Evolutionary conservation across 2,797 vertebrate species (phyloP), one percentile per base, ranked within the genome.

Genomic region (Enteromius treurensis): DNA sequence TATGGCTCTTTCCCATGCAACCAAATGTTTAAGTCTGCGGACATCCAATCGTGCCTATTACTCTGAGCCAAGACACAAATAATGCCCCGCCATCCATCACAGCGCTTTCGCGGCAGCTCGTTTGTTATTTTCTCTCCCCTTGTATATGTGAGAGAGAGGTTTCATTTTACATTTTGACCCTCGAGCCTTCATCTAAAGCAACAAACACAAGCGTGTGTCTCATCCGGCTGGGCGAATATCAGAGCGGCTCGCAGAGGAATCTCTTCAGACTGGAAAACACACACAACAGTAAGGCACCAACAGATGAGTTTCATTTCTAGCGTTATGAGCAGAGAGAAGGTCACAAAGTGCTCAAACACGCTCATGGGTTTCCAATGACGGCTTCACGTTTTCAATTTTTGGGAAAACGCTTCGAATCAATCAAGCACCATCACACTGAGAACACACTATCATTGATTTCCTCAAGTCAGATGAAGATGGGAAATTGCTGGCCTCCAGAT

Each of bases 1-100:
- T 90, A 92, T 91, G 91, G 92, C 88, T 91, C 88, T 89, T 94
- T 93, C 90, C 86, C 92, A 93, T 91, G 92, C 91, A 90, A 93
- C 90, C 88, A 88, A 88, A 70, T 90, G 90, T 92, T 93, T 91
- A 89, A 91, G 88, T 86, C 74, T 85, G 84, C 82, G 79, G 83
- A 88, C 90, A 91, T 89, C 88, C 87, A 91, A 90, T 86, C 85
- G 40, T 11, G 13, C 29, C 68, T 62, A 45, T 68, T 81, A 76
- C 26, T 82, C 82, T 47, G 79, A n/a, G 11, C 19, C 58, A 23
- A 58, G 81, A 74, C 78, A 70, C 74, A 81, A 58, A 47, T 77
- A 77, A 49, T 58, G 19, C 21, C 80, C 37, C 4, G n/a, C 8
- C 40, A 81, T 81, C 79, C 68, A 71, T 62, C 68, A 81, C 51